Percentiles rank a stretch among this genome's conserved stretches.
These are phyloP conservation scores for Calliopsis andreniformis DNA, from an alignment of 1,140 invertebrate genomes.

Conservation along the genomic window DNA sequence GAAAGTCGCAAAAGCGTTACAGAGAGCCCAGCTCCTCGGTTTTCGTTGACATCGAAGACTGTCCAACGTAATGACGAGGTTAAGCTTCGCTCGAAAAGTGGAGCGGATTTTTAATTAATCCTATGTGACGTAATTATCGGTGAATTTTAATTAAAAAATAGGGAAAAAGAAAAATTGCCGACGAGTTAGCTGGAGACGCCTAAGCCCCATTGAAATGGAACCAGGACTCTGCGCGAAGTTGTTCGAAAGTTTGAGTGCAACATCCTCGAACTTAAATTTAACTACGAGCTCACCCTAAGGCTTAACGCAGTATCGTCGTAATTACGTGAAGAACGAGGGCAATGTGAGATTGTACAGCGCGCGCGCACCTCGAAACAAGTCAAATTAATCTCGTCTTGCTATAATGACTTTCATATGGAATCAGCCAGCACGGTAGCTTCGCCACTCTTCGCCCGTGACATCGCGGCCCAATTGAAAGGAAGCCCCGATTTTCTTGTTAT, in stretches of 20 bases:
- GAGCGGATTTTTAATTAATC: slow-evolving; percentile 41
- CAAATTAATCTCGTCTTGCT: slow-evolving; percentile 59
- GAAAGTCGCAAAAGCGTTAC: not conserved
- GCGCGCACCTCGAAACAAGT: slow-evolving; percentile 50
- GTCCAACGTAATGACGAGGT: not conserved
- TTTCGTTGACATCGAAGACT: slow-evolving; percentile 8
- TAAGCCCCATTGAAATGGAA: slow-evolving; percentile 55
- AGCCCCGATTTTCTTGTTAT: no score
- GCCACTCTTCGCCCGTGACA: not conserved
- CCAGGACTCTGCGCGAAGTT: slow-evolving; percentile 46
- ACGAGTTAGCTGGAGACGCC: slow-evolving; percentile 12
- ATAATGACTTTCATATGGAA: slow-evolving; percentile 14
- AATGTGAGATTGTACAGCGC: slow-evolving; percentile 49
- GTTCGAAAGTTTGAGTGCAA: slow-evolving; percentile 57
- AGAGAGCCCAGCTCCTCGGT: not conserved
- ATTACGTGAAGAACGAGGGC: slow-evolving; percentile 59
- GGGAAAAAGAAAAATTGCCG: not conserved
- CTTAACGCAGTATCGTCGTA: slow-evolving; percentile 65
- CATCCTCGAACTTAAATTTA: slow-evolving; percentile 63
- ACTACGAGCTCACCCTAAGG: slow-evolving; percentile 60
- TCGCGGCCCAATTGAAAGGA: slow-evolving; percentile 10
- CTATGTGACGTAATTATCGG: slow-evolving; percentile 19
- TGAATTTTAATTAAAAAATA: slow-evolving; percentile 19
- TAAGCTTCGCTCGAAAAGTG: not conserved
- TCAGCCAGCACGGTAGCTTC: slow-evolving; percentile 6